Conservation (phyloP, 2,113 vertebrate species). For the Bettongia penicillata region DNA sequence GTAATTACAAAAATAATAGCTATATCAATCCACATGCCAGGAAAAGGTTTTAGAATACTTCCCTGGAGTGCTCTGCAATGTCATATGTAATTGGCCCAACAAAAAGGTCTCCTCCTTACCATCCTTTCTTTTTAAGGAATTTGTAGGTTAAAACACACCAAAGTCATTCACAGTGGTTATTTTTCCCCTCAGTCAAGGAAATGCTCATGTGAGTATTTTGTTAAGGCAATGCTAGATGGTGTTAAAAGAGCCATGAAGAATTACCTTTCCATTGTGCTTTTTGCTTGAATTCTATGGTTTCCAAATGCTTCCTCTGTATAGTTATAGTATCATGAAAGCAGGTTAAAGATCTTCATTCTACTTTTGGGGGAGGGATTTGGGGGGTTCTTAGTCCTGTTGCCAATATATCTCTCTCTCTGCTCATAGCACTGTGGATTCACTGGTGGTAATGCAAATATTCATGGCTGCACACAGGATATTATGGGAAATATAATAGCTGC, state of each 20-base stretch:
- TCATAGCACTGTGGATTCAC: conserved; percentile 47
- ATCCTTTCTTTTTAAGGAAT: not conserved
- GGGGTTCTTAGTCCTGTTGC: not conserved
- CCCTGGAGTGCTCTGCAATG: not conserved
- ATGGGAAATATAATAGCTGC: not conserved
- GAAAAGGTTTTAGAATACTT: not conserved
- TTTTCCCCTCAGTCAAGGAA: not conserved
- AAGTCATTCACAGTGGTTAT: not conserved
- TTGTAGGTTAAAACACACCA: not conserved
- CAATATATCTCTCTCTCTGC: conserved; percentile 38
- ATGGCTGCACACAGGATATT: conserved; percentile 49
- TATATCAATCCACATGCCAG: not conserved
- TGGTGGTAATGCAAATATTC: conserved; percentile 47
- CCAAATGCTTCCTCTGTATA: conserved; percentile 63
- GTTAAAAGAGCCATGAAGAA: not conserved
- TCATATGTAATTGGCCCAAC: not conserved
- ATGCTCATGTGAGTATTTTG: not conserved
- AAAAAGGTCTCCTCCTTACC: not conserved
- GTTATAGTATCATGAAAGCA: conserved; percentile 51
- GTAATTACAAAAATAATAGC: not conserved
- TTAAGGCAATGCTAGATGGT: not conserved
- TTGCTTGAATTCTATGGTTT: not conserved
- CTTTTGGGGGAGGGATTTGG: not conserved
- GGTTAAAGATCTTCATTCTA: conserved; percentile 16
- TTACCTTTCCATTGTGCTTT: not conserved